Percentiles rank a stretch among this genome's conserved stretches.
phyloP scores from a whole-genome alignment of 2,888 invertebrate species.

The Morinoia aosen region DNA sequence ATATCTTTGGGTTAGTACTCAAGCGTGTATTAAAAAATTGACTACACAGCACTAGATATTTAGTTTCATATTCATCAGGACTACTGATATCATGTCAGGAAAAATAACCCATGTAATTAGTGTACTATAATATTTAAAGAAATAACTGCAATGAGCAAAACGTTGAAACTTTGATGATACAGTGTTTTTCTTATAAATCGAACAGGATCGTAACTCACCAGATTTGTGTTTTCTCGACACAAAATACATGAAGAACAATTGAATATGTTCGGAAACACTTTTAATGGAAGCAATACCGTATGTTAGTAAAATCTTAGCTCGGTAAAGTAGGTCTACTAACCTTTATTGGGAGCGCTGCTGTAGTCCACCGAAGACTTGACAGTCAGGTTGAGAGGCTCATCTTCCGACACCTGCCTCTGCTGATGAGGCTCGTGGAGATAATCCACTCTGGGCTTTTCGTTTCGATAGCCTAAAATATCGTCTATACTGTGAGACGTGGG shows the following conservation, averaged over 20 bases:
- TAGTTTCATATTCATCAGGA: background rate
- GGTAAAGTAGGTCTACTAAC: background rate
- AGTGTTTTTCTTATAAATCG: background rate
- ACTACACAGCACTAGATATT: background rate
- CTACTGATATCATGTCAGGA: background rate
- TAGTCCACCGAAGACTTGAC: slow-evolving; percentile 33
- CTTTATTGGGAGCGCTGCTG: slow-evolving; percentile 20
- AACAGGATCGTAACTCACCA: background rate
- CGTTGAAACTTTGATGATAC: background rate
- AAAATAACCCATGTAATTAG: background rate
- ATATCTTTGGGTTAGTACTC: background rate
- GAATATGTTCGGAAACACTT: background rate
- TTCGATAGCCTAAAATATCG: slow-evolving; percentile 83
- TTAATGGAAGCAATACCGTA: background rate
- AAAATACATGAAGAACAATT: background rate
- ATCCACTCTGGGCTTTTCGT: slow-evolving; percentile 68
- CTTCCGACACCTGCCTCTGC: slow-evolving; percentile 53
- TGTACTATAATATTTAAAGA: background rate
- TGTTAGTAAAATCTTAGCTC: background rate
- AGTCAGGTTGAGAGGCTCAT: slow-evolving; percentile 72
- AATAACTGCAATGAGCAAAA: background rate
- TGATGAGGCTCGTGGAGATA: background rate
- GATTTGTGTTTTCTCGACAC: background rate
- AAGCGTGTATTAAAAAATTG: background rate
- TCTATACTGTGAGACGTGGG: slow-evolving; percentile 91